phyloP scores from a whole-genome alignment of 2,888 invertebrate species.

The Acrobeloides nanus region DNA sequence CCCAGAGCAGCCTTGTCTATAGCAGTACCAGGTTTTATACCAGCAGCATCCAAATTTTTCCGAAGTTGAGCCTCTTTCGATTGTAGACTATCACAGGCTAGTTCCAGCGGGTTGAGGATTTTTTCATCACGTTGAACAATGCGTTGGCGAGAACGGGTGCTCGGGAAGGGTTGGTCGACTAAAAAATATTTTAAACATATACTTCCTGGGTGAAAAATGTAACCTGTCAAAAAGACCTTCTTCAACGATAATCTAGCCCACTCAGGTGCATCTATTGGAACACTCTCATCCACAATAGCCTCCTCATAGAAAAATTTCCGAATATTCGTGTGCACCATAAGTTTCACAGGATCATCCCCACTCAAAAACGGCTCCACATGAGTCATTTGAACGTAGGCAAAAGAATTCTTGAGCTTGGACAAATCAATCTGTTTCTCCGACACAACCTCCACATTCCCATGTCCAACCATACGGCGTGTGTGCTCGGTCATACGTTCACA shows the following conservation, averaged over 20 bases:
- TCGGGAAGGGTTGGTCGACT: conserved; percentile 85
- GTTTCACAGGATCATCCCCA: too few relatives aligned
- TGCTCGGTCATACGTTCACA: conserved; percentile 76
- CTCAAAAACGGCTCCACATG: conserved; percentile 78
- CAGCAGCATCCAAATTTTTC: conserved; percentile 28
- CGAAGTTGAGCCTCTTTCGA: conserved; percentile 38
- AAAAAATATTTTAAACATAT: too few relatives aligned
- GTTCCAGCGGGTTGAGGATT: conserved; percentile 84
- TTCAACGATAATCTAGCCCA: conserved; percentile 74
- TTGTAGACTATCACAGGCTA: conserved; percentile 83
- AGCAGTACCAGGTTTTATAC: conserved; percentile 18
- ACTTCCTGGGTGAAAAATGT: too few relatives aligned
- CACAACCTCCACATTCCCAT: too few relatives aligned
- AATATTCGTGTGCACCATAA: conserved; percentile 33
- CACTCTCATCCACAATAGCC: too few relatives aligned
- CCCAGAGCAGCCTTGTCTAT: conserved; percentile 25
- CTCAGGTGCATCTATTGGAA: too few relatives aligned
- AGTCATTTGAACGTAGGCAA: conserved; percentile 72
- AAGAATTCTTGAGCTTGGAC: conserved; percentile 22
- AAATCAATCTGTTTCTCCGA: too few relatives aligned
- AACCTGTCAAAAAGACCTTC: conserved; percentile 82
- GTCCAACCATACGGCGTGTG: too few relatives aligned
- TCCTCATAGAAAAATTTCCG: conserved; percentile 76
- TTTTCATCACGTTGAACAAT: conserved; percentile 62
- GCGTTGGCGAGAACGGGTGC: conserved; percentile 79